Evolutionary conservation across 2,888 invertebrate genomes (phyloP).

Genomic region (Alloplasta piceator): DNA sequence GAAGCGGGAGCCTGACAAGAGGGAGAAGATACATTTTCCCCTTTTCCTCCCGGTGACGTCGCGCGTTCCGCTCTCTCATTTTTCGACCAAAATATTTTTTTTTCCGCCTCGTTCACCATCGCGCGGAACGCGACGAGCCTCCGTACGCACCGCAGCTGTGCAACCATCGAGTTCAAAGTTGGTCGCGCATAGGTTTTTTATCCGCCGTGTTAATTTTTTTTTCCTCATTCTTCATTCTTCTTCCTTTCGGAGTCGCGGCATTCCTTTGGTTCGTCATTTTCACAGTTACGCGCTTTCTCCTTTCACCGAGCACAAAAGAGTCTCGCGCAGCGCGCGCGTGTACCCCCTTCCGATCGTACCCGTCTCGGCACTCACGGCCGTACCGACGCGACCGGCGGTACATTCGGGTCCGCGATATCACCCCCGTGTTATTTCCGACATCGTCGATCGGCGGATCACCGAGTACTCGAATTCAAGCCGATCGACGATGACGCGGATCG

Average conservation of each 20-base stretch:
- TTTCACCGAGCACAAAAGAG: constrained; percentile 2
- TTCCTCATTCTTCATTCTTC: background rate
- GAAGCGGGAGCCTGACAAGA: constrained; percentile 41
- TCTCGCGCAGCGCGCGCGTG: background rate
- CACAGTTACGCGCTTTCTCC: constrained; percentile 2
- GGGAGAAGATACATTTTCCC: constrained; percentile 37
- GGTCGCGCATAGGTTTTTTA: constrained; percentile 41
- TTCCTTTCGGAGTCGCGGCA: constrained; percentile 26
- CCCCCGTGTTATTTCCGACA: too few species aligned
- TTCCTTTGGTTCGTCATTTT: constrained; percentile 35
- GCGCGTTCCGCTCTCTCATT: constrained; percentile 28
- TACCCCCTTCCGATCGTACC: too few species aligned
- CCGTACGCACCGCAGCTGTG: constrained; percentile 13
- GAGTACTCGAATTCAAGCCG: too few species aligned
- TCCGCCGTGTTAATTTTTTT: background rate
- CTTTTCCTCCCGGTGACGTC: constrained; percentile 36
- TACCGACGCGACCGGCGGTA: too few species aligned
- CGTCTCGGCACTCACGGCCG: too few species aligned
- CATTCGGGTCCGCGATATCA: too few species aligned
- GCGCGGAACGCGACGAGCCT: constrained; percentile 55
- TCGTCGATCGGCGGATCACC: too few species aligned
- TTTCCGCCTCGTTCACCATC: constrained; percentile 43
- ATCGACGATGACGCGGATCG: too few species aligned
- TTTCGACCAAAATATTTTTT: background rate
- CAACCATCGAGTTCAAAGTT: constrained; percentile 39